Evolutionary conservation across 2,113 vertebrate genomes (phyloP), one percentile per base, ranked within the genome.

Genomic region (Catharus bicknelli): DNA sequence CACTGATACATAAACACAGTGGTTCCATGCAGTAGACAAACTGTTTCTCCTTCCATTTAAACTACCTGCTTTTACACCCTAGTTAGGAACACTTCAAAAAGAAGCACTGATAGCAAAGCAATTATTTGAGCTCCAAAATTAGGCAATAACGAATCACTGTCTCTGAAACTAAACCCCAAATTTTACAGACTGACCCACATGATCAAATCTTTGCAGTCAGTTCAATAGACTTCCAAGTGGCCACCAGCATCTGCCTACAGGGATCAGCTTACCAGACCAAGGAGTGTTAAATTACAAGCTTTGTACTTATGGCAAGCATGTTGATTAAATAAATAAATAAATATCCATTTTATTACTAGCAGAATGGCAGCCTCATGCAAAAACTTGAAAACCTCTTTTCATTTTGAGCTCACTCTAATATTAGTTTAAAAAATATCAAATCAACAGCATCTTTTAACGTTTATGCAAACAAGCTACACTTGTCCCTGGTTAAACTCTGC

Each of bases 401-500:
- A 87, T 91, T 90, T 58, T 34, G 27, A 89, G 27, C 7, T 69
- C 40, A 11, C 13, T 73, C 82, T 59, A 83, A 34, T 70, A 83
- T 43, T 87, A 88, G 40, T 79, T 74, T 3, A 83, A 90, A 84
- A 90, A n/a, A n/a, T 45, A 94, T 43, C 38, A 73, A 73, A 94
- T 75, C 64, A 83, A 64, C 67, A 90, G 36, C 40, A 94, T 58
- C 26, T 67, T 85, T 90, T 78, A 93, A 90, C 64, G 68, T 88
- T 95, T 73, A 94, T 93, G 86, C 69, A 85, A 95, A 90, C 7
- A 51, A 69, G 73, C 83, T 70, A 81, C 25, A 32, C 43, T 96
- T 70, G 59, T 92, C 62, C 78, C 90, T 92, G 90, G 61, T 70
- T 93, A 93, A 96, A 93, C 92, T 96, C 81, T 77, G 87, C 72